Percentiles rank a stretch among this genome's conserved stretches.
Conservation (phyloP, 2,888 invertebrate species). For the Andrena camellia region DNA sequence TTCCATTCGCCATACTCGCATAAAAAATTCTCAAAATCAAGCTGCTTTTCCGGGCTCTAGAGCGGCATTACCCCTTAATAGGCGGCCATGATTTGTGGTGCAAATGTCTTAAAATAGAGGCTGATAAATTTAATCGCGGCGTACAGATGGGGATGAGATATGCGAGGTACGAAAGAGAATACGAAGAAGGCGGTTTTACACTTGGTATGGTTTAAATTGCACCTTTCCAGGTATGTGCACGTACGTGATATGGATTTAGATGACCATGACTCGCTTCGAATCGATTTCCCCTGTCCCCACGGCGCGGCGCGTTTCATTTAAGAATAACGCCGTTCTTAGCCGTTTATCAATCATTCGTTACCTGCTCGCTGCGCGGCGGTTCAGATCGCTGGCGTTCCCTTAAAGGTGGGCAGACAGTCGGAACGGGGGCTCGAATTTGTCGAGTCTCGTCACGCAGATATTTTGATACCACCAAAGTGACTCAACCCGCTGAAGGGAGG, state of each 20-base stretch:
- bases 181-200: neutral
- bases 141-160: neutral
- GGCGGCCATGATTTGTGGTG: neutral
- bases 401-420: neutral
- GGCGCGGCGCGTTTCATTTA: slow-evolving; percentile 70
- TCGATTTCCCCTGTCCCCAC: slow-evolving; percentile 72
- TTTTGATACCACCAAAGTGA: slow-evolving; percentile 30
- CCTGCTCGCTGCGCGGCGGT: slow-evolving; percentile 10
- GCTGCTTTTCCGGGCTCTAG: too few relatives aligned
- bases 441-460: slow-evolving; percentile 36
- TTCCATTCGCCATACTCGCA: too few relatives aligned
- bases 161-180: neutral
- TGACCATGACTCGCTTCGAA: slow-evolving; percentile 74
- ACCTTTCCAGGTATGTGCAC: slow-evolving; percentile 14
- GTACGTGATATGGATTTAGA: slow-evolving; percentile 63
- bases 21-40: too few relatives aligned
- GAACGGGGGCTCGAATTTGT: slow-evolving; percentile 5
- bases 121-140: neutral
- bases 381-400: slow-evolving; percentile 6
- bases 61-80: neutral
- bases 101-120: neutral
- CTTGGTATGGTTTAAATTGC: neutral
- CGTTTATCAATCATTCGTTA: slow-evolving; percentile 52
- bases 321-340: slow-evolving; percentile 61
- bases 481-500: neutral